Evolutionary conservation across 2,113 vertebrate genomes (phyloP).

Genomic region (Oophaga pumilio): DNA sequence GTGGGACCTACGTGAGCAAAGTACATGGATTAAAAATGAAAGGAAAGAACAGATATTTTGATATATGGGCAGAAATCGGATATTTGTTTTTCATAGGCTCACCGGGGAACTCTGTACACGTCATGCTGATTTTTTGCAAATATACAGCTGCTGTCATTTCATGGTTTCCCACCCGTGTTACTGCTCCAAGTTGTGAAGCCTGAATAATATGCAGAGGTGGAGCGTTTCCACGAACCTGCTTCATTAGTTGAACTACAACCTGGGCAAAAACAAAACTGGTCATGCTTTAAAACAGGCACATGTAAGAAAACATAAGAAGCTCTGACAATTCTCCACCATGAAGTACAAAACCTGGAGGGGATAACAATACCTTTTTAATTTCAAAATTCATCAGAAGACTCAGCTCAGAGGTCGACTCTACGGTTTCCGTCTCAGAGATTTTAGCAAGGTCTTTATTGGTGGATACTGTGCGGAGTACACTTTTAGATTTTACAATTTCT

Average conservation of each 20-base stretch:
- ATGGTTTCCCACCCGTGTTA: slow-evolving; percentile 79
- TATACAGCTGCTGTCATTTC: slow-evolving; percentile 82
- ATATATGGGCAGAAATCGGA: neutral
- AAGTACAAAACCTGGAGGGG: neutral
- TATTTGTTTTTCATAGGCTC: slow-evolving; percentile 28
- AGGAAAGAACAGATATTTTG: neutral
- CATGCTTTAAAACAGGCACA: neutral
- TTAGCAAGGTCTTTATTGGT: slow-evolving; percentile 21
- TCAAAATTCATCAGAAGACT: slow-evolving; percentile 85
- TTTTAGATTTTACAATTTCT: neutral
- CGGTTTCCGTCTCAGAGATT: neutral
- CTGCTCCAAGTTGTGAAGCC: slow-evolving; percentile 80
- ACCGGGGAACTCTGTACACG: slow-evolving; percentile 84
- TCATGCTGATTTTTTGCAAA: slow-evolving; percentile 82
- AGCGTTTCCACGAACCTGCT: slow-evolving; percentile 70
- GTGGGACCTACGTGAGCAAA: slow-evolving; percentile 70
- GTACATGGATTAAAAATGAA: neutral
- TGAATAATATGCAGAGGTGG: slow-evolving; percentile 80
- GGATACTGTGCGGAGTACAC: slow-evolving; percentile 3
- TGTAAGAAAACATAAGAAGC: too few species aligned
- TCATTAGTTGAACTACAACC: slow-evolving; percentile 84
- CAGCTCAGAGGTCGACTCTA: neutral
- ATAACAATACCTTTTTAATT: slow-evolving; percentile 83
- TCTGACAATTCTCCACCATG: neutral
- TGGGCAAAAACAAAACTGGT: slow-evolving; percentile 60